phyloP scores from a whole-genome alignment of 2,113 vertebrate species.

The Alaudala cheleensis region DNA sequence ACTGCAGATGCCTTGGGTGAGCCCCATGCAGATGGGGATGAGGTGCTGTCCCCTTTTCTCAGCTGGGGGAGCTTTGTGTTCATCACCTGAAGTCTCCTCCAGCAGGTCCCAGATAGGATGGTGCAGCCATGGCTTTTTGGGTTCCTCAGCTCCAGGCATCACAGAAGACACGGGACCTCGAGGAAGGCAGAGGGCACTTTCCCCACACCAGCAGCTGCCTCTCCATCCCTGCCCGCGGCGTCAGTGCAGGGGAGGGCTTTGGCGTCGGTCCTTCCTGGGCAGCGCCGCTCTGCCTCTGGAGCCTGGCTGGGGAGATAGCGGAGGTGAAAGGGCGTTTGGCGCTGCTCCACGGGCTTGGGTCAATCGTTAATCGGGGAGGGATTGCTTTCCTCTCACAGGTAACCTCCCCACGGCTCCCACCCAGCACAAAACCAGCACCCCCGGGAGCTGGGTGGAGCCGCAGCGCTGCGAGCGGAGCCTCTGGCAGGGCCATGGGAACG shows the following conservation, averaged over 20 bases:
- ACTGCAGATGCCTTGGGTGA: not conserved
- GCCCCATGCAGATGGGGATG: accelerated
- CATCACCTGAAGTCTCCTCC: not conserved
- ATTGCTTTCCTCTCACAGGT: slow-evolving; percentile 38
- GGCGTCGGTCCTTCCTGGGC: slow-evolving; percentile 6
- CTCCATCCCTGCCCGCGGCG: not conserved
- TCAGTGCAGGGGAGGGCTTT: slow-evolving; percentile 22
- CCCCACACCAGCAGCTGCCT: not conserved
- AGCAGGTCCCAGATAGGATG: not conserved
- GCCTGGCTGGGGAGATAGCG: slow-evolving; percentile 14
- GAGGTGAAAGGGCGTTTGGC: slow-evolving; percentile 60
- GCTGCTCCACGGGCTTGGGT: not conserved
- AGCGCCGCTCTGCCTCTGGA: not conserved
- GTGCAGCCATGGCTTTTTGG: not conserved
- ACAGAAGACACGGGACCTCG: not conserved
- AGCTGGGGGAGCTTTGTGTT: not conserved
- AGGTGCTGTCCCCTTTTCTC: not conserved
- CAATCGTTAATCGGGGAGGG: slow-evolving; percentile 61
- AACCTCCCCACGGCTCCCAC: slow-evolving; percentile 30
- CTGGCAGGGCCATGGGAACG: not conserved
- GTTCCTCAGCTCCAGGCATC: not conserved
- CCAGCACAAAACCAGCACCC: slow-evolving; percentile 29
- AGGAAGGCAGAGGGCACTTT: not conserved
- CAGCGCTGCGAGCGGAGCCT: not conserved
- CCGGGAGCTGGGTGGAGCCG: not conserved